phyloP scores from a whole-genome alignment of 1,140 invertebrate genomes.

The Trachymyrmex cornetzi region DNA sequence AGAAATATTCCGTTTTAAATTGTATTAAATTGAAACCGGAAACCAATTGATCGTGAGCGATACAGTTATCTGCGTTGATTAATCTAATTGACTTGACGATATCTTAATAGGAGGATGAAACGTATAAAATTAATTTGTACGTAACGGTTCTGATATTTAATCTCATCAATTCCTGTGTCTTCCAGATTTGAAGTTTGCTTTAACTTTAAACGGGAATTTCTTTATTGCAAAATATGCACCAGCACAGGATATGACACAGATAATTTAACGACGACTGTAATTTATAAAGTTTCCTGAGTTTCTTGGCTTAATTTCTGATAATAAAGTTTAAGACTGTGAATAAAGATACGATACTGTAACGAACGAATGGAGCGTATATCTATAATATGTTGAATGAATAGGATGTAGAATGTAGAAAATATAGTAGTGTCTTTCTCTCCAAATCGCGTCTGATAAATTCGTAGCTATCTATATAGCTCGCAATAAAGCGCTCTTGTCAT shows the following conservation, averaged over 20 bases:
- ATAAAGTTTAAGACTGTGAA: neutral
- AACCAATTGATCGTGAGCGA: neutral
- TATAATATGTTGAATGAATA: too few species aligned
- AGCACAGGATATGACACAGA: neutral
- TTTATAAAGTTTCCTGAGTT: neutral
- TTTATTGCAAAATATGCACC: neutral
- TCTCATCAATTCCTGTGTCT: neutral
- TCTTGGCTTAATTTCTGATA: neutral
- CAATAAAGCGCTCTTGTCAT: slow-evolving; percentile 31
- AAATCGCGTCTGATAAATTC: slow-evolving; percentile 10
- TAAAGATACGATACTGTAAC: neutral
- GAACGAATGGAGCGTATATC: neutral
- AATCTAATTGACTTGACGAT: neutral
- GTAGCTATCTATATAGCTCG: slow-evolving; percentile 32
- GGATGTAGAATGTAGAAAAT: neutral
- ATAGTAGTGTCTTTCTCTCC: neutral
- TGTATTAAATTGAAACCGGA: neutral
- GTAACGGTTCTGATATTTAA: neutral
- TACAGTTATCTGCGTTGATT: neutral
- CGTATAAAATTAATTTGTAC: neutral
- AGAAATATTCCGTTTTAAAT: neutral
- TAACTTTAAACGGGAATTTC: neutral
- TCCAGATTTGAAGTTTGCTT: neutral
- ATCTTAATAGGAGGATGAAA: neutral
- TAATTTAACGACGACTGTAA: neutral